These are phyloP conservation scores for Zapornia atra DNA, from an alignment of 2,113 vertebrate genomes.

Conservation along the genomic window DNA sequence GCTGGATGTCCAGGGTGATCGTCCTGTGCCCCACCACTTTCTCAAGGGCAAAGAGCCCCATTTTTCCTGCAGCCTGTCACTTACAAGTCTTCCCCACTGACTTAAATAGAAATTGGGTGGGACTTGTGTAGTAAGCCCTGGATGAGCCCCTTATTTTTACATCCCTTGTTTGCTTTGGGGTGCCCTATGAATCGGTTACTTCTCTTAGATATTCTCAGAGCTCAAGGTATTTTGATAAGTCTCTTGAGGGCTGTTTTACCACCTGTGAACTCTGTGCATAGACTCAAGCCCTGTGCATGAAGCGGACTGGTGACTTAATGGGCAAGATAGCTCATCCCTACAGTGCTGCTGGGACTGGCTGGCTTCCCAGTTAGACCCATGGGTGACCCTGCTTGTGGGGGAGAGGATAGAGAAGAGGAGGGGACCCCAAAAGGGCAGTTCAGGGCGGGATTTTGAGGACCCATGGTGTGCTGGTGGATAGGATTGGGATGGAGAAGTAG, in stretches of 20 bases:
- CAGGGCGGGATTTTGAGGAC: neutral
- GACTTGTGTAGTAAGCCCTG: neutral
- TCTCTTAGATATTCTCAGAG: neutral
- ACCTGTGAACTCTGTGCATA: fast-evolving
- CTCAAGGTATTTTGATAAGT: neutral
- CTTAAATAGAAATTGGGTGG: neutral
- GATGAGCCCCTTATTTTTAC: neutral
- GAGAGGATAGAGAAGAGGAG: neutral
- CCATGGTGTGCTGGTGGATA: neutral
- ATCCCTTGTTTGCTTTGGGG: neutral
- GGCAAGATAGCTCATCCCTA: neutral
- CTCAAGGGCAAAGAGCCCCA: neutral
- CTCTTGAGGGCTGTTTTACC: neutral
- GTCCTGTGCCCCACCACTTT: neutral
- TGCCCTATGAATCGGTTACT: fast-evolving
- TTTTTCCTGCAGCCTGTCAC: neutral
- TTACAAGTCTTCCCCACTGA: neutral
- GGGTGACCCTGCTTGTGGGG: neutral
- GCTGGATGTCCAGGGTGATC: neutral
- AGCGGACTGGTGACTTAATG: neutral
- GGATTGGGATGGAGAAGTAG: neutral
- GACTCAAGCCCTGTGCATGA: neutral
- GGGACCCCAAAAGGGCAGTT: neutral
- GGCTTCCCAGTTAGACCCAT: neutral
- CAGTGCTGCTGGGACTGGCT: neutral